A percentile compares a stretch with the other conserved stretches of the same genome.
phyloP scores from a whole-genome alignment of 2,888 invertebrate species.

The Hypomecis atomaria region DNA sequence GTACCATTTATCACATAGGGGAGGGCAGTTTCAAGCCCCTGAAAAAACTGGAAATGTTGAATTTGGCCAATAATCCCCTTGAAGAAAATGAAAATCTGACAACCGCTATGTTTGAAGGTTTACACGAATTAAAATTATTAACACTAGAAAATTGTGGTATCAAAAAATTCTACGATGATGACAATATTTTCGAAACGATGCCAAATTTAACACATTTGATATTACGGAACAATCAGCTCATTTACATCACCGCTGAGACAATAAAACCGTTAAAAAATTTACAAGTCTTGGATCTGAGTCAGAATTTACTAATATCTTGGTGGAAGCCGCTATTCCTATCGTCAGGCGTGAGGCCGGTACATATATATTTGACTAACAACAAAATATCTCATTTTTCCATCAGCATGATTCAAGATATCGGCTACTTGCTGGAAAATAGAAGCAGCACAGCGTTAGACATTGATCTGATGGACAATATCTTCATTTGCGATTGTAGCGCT shows the following conservation, averaged over 20 bases:
- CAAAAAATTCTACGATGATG: slow-evolving; percentile 66
- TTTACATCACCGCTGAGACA: slow-evolving; percentile 68
- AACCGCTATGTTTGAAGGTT: slow-evolving; percentile 73
- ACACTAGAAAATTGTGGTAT: slow-evolving; percentile 81
- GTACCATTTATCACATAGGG: slow-evolving; percentile 79
- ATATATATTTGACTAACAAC: slow-evolving; percentile 77
- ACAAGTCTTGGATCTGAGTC: slow-evolving; percentile 77
- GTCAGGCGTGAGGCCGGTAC: slow-evolving; percentile 69
- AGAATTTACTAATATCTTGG: slow-evolving; percentile 83
- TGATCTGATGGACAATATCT: slow-evolving; percentile 81
- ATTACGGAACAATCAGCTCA: slow-evolving; percentile 78
- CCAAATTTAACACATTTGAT: slow-evolving; percentile 79
- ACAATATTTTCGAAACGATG: slow-evolving; percentile 80
- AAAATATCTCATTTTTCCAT: slow-evolving; percentile 82
- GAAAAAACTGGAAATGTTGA: slow-evolving; percentile 73
- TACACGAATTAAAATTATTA: slow-evolving; percentile 76
- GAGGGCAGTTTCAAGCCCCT: slow-evolving; percentile 74
- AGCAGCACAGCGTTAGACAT: slow-evolving; percentile 61
- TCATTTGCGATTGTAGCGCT: slow-evolving; percentile 81
- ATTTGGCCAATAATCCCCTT: slow-evolving; percentile 83
- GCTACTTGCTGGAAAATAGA: slow-evolving; percentile 68
- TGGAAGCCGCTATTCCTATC: slow-evolving; percentile 77
- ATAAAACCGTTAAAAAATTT: slow-evolving; percentile 74
- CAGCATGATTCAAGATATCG: slow-evolving; percentile 85
- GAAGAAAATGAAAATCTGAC: slow-evolving; percentile 71